Base-by-base conservation (phyloP, 2,113 vertebrate species). In the Panthera leo region DNA sequence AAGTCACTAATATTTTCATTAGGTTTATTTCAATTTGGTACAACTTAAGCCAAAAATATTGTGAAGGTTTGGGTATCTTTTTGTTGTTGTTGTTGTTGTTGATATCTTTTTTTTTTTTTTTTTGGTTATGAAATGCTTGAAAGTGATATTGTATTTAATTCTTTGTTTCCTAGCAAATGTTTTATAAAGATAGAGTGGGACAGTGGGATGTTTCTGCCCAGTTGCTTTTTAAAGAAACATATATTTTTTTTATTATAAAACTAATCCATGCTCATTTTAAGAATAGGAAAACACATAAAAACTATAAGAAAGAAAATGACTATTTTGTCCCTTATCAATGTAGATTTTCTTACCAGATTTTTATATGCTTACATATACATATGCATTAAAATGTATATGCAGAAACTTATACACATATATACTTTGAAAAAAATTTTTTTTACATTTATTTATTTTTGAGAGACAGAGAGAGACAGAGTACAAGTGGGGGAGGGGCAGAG, bases 161-260 rank as follows among this genome's bases (percentile, higher is more conserved):
- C 8, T 63, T 83, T 63, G 53, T 53, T 34, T 53, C 7, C 76
- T 16, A 85, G 36, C 7, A 96, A 89, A 53, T 61, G 71, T 55
- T 55, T 89, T 94, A 87, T 83, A 55, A 91, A 53, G 42, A 91
- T 61, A 82, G 67, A 65, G 11, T 19, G 39, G 23, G 34, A 48
- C 14, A 63, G 4, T 42, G 5, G 27, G 27, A 85, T 13, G 6
- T 39, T 94, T 58, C 13, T 79, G 42, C 73, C 36, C 21, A 23
- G 2, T 68, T 82, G 8, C 21, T 79, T 53, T 79, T 53, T 79
- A 12, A 79, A 78, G 42, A 78, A 15, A 78, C 45, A 34, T 23
- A 2, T 88, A n/a, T 79, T 88, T 84, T 78, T 82, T 78, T 85
- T 80, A 84, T 89, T 73, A 73, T 80, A 75, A 70, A 95, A 75